These are phyloP conservation scores for Cololabis saira DNA, from an alignment of 2,113 vertebrate genomes.

Conservation along the genomic window DNA sequence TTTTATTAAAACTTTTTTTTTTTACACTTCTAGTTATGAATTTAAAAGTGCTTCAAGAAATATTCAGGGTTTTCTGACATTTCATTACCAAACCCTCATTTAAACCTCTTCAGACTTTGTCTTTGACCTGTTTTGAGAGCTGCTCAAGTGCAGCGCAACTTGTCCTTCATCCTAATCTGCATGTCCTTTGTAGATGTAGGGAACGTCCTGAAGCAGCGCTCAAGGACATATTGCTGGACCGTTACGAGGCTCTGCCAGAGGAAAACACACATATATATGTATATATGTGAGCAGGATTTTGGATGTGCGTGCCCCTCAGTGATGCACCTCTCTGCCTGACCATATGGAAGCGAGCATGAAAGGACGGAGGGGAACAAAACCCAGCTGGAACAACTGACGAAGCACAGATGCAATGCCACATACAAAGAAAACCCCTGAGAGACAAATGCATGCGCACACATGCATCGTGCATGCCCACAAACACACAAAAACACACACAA, in stretches of 20 bases:
- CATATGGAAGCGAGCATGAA: conserved; percentile 55
- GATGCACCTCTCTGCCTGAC: conserved; percentile 27
- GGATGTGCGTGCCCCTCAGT: background rate
- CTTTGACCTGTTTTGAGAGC: too few species aligned
- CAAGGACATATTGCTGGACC: conserved; percentile 67
- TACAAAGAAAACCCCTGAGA: conserved; percentile 11
- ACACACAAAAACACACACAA: conserved; percentile 6
- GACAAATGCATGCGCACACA: background rate
- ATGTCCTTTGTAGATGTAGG: conserved; percentile 46
- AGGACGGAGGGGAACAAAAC: conserved; percentile 16
- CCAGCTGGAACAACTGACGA: conserved; percentile 53
- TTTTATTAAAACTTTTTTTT: too few species aligned
- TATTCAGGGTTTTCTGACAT: too few species aligned
- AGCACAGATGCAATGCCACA: conserved; percentile 64
- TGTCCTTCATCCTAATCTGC: conserved; percentile 16
- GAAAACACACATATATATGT: background rate
- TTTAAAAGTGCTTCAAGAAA: too few species aligned
- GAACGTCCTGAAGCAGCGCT: conserved; percentile 62
- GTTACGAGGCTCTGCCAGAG: conserved; percentile 21
- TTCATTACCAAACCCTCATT: too few species aligned
- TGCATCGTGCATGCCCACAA: background rate
- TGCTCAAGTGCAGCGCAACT: too few species aligned
- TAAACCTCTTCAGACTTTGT: too few species aligned
- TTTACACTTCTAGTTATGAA: too few species aligned
- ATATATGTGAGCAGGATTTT: background rate